Conservation (phyloP, 2,113 vertebrate species). For the Plecotus auritus region DNA sequence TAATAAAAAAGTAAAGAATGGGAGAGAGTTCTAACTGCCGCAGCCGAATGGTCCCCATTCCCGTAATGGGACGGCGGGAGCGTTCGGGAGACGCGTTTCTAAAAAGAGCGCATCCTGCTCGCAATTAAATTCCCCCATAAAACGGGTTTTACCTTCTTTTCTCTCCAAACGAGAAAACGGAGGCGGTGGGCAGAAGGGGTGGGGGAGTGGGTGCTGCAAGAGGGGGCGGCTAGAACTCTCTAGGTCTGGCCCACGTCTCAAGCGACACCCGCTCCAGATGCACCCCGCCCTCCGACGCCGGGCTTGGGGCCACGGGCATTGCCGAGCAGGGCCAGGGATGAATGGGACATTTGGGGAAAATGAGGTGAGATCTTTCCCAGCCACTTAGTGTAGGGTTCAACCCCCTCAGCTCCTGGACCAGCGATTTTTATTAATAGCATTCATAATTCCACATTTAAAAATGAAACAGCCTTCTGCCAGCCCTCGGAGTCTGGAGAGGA, state of each 20-base stretch:
- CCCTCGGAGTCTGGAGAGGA: neutral
- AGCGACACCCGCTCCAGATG: constrained; percentile 39
- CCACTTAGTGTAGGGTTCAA: neutral
- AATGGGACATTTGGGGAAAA: neutral
- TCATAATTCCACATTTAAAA: constrained; percentile 44
- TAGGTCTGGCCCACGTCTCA: neutral
- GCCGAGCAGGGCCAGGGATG: neutral
- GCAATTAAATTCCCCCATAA: constrained; percentile 82
- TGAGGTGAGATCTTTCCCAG: neutral
- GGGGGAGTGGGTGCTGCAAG: neutral
- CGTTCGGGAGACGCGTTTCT: constrained; percentile 78
- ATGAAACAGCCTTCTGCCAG: constrained; percentile 16
- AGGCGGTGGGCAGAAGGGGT: neutral
- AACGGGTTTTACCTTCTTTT: constrained; percentile 69
- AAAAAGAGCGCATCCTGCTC: constrained; percentile 74
- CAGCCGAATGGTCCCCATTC: constrained; percentile 80
- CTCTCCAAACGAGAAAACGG: constrained; percentile 67
- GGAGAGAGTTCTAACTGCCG: constrained; percentile 81
- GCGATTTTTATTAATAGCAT: constrained; percentile 27
- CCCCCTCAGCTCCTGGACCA: neutral
- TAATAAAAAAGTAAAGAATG: constrained; percentile 84
- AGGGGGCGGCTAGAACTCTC: neutral
- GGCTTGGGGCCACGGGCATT: constrained; percentile 63
- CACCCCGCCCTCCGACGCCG: constrained; percentile 53
- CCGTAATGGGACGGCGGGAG: constrained; percentile 76